A percentile compares a stretch with the other conserved stretches of the same genome.
These are phyloP conservation scores for Gonocerus acuteangulatus DNA, from an alignment of 2,888 invertebrate species.

Conservation along the genomic window DNA sequence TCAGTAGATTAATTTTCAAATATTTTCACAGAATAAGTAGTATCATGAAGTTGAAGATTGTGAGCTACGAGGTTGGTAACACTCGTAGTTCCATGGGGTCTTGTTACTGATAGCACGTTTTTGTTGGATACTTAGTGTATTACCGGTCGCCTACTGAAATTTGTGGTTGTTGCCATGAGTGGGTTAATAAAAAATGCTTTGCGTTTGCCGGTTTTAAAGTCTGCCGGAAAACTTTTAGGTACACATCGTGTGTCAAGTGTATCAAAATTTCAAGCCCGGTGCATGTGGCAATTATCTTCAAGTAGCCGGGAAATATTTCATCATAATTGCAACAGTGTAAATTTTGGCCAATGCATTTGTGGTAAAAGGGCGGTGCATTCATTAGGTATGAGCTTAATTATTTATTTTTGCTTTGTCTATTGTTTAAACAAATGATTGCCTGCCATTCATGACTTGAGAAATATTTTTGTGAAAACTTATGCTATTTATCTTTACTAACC, in stretches of 20 bases:
- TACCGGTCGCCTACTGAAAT: too few species aligned
- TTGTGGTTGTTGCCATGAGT: conserved; percentile 21
- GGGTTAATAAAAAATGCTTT: conserved; percentile 30
- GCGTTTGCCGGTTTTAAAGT: conserved; percentile 22
- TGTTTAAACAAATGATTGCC: too few species aligned
- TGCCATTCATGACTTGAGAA: too few species aligned
- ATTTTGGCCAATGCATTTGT: conserved; percentile 4
- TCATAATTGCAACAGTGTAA: not conserved
- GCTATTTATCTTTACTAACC: conserved; percentile 8
- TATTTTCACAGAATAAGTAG: too few species aligned
- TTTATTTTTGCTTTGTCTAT: too few species aligned
- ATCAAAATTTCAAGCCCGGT: conserved; percentile 6
- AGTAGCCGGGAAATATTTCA: not conserved
- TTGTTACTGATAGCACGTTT: conserved; percentile 16
- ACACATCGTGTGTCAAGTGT: not conserved
- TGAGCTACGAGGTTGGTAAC: conserved; percentile 4
- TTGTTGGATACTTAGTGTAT: too few species aligned
- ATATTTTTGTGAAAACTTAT: too few species aligned
- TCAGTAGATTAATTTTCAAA: too few species aligned
- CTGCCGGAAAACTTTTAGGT: conserved; percentile 25
- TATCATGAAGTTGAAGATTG: too few species aligned
- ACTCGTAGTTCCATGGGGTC: not conserved
- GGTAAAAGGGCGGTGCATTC: conserved; percentile 4
- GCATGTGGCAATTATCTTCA: conserved; percentile 14
- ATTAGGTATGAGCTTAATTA: conserved; percentile 1